Evolutionary conservation across 2,113 vertebrate species (phyloP).

Genomic region (Sminthopsis crassicaudata): DNA sequence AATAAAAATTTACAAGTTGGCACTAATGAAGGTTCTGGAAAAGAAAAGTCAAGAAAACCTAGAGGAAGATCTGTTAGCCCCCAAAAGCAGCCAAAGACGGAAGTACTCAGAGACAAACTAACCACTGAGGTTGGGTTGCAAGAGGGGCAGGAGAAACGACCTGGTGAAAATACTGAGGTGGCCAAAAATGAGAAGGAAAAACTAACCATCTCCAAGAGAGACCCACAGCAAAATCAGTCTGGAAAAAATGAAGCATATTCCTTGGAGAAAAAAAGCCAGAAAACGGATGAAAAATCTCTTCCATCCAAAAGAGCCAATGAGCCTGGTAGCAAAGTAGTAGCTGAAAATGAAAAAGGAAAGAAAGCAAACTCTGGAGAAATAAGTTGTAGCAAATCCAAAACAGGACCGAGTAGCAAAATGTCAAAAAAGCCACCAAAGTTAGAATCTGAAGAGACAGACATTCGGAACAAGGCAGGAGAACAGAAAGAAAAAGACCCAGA

Average conservation of each 20-base stretch:
- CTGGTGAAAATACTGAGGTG: conserved; percentile 58
- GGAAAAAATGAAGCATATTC: conserved; percentile 63
- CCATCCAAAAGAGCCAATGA: conserved; percentile 46
- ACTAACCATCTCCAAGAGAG: conserved; percentile 48
- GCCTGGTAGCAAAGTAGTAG: conserved; percentile 1
- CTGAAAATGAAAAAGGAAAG: conserved; percentile 61
- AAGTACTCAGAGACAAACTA: conserved; percentile 41
- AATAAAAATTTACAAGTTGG: conserved; percentile 59
- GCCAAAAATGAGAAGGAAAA: conserved; percentile 76
- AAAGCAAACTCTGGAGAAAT: conserved; percentile 30
- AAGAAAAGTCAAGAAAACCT: conserved; percentile 46
- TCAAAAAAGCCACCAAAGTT: conserved; percentile 73
- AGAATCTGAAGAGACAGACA: conserved; percentile 61
- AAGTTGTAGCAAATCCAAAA: conserved; percentile 76
- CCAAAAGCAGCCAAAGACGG: conserved; percentile 81
- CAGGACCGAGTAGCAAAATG: conserved; percentile 75
- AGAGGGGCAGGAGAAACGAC: neutral
- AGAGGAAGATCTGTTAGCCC: conserved; percentile 84
- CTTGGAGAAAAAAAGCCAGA: conserved; percentile 60
- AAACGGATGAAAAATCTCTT: conserved; percentile 31
- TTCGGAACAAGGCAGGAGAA: neutral
- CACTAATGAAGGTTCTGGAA: conserved; percentile 55
- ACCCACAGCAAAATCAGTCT: conserved; percentile 45
- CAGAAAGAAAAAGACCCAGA: conserved; percentile 61
- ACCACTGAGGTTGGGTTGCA: conserved; percentile 37